These are phyloP conservation scores for Aplysina aerophoba DNA, from an alignment of 37 sponge, comb jelly and placozoan genomes.

Conservation along the genomic window DNA sequence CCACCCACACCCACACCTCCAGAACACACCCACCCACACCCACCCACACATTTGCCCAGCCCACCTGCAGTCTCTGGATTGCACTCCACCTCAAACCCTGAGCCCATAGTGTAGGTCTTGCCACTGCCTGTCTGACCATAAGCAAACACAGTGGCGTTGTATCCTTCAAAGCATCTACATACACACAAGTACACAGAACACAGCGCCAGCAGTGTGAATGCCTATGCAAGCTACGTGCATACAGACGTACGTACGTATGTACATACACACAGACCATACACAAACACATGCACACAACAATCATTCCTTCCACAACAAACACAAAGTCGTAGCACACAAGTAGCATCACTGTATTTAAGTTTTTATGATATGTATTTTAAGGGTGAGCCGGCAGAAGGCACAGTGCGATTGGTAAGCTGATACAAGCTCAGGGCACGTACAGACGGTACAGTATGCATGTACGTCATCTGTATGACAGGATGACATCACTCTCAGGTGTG, in stretches of 20 bases:
- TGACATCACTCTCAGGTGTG: too few species aligned
- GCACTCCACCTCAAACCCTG: conserved; percentile 84
- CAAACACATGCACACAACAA: neutral
- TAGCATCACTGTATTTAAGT: neutral
- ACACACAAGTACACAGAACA: neutral
- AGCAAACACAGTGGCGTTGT: conserved; percentile 95
- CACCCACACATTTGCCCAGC: too few species aligned
- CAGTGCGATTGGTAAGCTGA: too few species aligned
- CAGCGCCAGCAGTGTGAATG: neutral
- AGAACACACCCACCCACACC: too few species aligned
- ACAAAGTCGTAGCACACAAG: neutral
- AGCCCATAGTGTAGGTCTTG: conserved; percentile 98
- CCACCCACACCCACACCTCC: too few species aligned
- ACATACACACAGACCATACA: neutral
- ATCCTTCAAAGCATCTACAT: conserved; percentile 90
- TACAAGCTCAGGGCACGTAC: too few species aligned
- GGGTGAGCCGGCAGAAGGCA: too few species aligned
- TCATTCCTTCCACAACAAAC: too few species aligned
- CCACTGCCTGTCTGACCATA: conserved; percentile 99
- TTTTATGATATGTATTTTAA: too few species aligned
- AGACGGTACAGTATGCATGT: too few species aligned
- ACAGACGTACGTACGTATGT: neutral
- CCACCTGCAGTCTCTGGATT: conserved; percentile 73
- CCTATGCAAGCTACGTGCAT: neutral
- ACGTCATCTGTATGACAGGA: too few species aligned